Evolutionary conservation across 2,888 invertebrate species (phyloP), one percentile per base, ranked within the genome.

Genomic region (Poecilobothrus nobilitatus): DNA sequence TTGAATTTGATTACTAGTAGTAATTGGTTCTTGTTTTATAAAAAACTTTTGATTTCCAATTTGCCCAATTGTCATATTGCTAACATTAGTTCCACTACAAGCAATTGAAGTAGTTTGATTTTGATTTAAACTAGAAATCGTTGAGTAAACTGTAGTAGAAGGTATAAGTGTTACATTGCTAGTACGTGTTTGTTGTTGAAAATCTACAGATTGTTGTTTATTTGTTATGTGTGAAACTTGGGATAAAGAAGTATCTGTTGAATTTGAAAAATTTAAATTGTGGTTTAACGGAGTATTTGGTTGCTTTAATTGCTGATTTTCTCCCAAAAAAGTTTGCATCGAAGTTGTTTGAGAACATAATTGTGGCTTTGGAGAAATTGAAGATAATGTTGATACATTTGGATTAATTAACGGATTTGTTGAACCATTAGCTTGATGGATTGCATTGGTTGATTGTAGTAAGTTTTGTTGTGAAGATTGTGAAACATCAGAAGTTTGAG

Each of bases 31-130:
- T n/a, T 76, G 76, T 67, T 76, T 76, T 12, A 76, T 74, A 67
- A 76, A 76, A 65, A 80, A 77, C 71, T 80, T 80, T 67, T 79
- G 80, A 6, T 75, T 74, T 66, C 74, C 74, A 21, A 73, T 69
- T 10, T 72, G 73, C 20, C 74, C 74, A 66, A 33, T 66, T 53
- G 62, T 61, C 62, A 27, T 61, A 18, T 18, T 33, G 12, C 33
- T 27, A 18, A 65, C 18, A 12, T 18, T 34, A 34, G 9, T 34
- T 15, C 37, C 65, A n/a, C 65, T 34, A 37, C 6, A 10, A 10
- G 37, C 37, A 7, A 37, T 37, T 37, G 37, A 37, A 8, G 37
- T 37, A 37, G 37, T 12, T 65, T n/a, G 9, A 8, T 34, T 34
- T 37, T n/a, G n/a, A 33, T 65, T 65, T 37, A 33, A 33, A 33